Conservation (phyloP, 2,797 vertebrate genomes). For the Propithecus perrieri region DNA sequence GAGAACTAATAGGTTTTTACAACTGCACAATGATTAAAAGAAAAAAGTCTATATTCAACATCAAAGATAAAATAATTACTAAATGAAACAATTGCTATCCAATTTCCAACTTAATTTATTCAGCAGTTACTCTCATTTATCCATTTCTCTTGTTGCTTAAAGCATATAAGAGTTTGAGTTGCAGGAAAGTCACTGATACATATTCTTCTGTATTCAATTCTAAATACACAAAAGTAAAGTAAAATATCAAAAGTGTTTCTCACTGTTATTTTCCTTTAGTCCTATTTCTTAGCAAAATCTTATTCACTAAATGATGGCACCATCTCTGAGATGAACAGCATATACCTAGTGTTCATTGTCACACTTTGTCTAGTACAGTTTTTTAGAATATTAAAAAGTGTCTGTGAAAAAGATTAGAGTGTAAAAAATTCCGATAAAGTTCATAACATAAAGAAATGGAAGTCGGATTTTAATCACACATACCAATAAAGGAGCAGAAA, state of each 20-base stretch:
- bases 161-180: slow-evolving; percentile 22
- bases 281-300: slow-evolving; percentile 1
- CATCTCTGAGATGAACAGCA: not conserved
- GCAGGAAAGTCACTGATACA: slow-evolving; percentile 29
- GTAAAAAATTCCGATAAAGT: slow-evolving; percentile 45
- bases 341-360: not conserved
- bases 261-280: slow-evolving; percentile 27
- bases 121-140: slow-evolving; percentile 54
- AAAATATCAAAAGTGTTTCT: slow-evolving; percentile 13
- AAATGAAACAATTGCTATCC: slow-evolving; percentile 16
- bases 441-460: slow-evolving; percentile 31
- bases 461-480: slow-evolving; percentile 50
- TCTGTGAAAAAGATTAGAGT: not conserved
- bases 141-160: slow-evolving; percentile 48
- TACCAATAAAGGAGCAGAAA: slow-evolving; percentile 12
- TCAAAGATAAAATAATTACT: slow-evolving; percentile 59
- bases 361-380: not conserved
- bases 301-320: not conserved
- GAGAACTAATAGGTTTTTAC: slow-evolving; percentile 42
- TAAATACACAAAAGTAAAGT: slow-evolving; percentile 20
- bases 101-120: slow-evolving; percentile 60
- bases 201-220: not conserved
- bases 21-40: slow-evolving; percentile 54
- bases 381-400: not conserved
- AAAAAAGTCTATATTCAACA: slow-evolving; percentile 33